Evolutionary conservation across 2,113 vertebrate genomes (phyloP), one percentile per base, ranked within the genome.

Genomic region (Saguinus midas): DNA sequence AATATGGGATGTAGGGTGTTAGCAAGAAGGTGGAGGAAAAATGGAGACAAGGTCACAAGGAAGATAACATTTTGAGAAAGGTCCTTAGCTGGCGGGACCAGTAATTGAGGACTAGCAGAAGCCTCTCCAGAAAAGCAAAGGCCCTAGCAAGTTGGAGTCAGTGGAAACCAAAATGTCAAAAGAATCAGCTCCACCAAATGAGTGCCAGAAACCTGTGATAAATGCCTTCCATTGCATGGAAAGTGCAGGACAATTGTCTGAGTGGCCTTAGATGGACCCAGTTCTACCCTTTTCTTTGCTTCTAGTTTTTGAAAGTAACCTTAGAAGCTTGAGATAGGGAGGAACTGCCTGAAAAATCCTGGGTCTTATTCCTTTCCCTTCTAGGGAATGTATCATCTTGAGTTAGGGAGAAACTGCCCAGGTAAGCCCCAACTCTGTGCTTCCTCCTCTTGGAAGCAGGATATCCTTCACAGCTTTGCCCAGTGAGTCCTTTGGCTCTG

Each of bases 161-260:
- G 8, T 12, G 29, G n/a, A 72, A 48, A 7, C 16, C 14, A 64
- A 43, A 89, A 73, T n/a, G 5, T n/a, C 66, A 73, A 45, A 35
- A 57, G 5, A 52, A 12, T 20, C 17, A 98, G 97, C 97, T 81
- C 96, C 98, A 32, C 18, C 98, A 8, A 98, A 58, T 0, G 97
- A 99, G 20, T 98, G 98, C 0, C 98, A 99, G 97, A 90, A 98
- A 96, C 98, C 98, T 0, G 99, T 99, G 61, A 98, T 99, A 0
- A 98, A 99, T 90, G 99, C 99, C 0, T 99, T 99, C 97, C n/a
- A 99, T 99, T 0, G 99, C 99, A 0, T 99, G 99, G 99, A 99
- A 98, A 64, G 17, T 32, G n/a, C 23, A 64, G 35, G 10, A 40
- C 17, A 27, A 12, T 92, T 76, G 16, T 76, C 6, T 23, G 43